Percentiles rank a stretch among this genome's conserved stretches.
phyloP scores from a whole-genome alignment of 2,797 vertebrate species.

The Rhabdomys pumilio region DNA sequence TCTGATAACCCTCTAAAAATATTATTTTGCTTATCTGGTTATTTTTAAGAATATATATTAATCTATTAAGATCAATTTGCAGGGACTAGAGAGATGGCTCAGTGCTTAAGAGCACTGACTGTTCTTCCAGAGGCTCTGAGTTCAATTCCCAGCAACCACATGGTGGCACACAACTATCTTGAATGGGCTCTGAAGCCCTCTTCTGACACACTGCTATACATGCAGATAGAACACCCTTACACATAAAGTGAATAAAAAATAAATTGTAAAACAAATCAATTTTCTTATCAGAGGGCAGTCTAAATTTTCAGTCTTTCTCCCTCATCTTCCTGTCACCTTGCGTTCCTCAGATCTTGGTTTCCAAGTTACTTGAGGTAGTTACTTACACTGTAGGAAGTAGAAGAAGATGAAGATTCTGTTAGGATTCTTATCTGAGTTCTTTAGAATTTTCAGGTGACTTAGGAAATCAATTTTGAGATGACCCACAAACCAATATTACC shows the following conservation, averaged over 20 bases:
- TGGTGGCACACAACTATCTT: no score
- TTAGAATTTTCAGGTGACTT: constrained; percentile 48
- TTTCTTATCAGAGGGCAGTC: neutral
- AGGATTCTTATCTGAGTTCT: constrained; percentile 39
- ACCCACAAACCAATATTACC: neutral
- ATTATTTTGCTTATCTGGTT: constrained; percentile 12
- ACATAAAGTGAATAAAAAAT: no score
- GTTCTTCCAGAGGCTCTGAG: no score
- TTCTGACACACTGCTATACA: no score
- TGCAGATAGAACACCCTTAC: no score
- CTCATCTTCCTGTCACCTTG: neutral
- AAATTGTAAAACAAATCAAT: neutral
- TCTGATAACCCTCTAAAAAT: neutral
- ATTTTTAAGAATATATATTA: constrained; percentile 24
- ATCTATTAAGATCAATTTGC: neutral
- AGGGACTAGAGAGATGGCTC: no score
- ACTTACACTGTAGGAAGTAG: neutral
- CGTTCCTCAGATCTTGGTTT: neutral
- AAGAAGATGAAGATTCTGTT: neutral
- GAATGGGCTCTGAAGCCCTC: no score
- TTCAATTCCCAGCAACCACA: no score
- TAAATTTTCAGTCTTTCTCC: neutral
- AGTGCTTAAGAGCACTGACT: no score
- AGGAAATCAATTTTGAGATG: constrained; percentile 45
- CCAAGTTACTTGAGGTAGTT: neutral